Evolutionary conservation across 2,113 vertebrate species (phyloP), one percentile per base, ranked within the genome.

Genomic region (Pongo pygmaeus): DNA sequence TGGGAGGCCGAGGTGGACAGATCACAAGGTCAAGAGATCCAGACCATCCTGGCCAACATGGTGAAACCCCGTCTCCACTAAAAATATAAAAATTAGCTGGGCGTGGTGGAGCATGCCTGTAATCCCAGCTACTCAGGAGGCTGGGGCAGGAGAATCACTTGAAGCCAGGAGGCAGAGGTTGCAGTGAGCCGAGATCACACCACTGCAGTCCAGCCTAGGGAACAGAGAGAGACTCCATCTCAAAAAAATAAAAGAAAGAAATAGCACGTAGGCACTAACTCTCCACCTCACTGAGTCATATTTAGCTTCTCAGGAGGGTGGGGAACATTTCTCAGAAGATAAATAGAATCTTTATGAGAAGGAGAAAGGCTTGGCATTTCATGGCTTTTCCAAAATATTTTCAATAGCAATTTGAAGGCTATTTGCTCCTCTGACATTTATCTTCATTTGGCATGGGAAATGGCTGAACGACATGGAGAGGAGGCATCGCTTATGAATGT

Each of bases 361-460:
- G 78, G 52, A 72, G 50, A 86, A 93, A 97, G 85, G 79, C 84
- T 64, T 98, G 97, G 87, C 97, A 97, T 97, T 98, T 98, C 93
- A 83, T 96, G 96, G 95, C 89, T 98, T 98, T 97, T 97, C 95
- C 74, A 92, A 98, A 98, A 98, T 97, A 98, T 97, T 98, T 98
- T 98, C 96, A 98, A 96, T 96, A 97, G 93, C 97, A 97, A 96
- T 97, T 97, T 97, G 96, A 97, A 87, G 79, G 96, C 94, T 96
- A 78, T 64, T 98, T 98, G 97, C 95, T 97, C 96, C 96, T 98
- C 97, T 96, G 97, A 97, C 97, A 98, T 98, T 97, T 97, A 89
- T 98, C 98, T 98, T 97, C 97, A 98, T 98, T 92, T 97, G 97
- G 91, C 95, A 74, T 80, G 78, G 94, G 98, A 98, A 98, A 98